These are phyloP conservation scores for Drosophila anomelani DNA, from an alignment of 2,888 invertebrate genomes.

Conservation along the genomic window DNA sequence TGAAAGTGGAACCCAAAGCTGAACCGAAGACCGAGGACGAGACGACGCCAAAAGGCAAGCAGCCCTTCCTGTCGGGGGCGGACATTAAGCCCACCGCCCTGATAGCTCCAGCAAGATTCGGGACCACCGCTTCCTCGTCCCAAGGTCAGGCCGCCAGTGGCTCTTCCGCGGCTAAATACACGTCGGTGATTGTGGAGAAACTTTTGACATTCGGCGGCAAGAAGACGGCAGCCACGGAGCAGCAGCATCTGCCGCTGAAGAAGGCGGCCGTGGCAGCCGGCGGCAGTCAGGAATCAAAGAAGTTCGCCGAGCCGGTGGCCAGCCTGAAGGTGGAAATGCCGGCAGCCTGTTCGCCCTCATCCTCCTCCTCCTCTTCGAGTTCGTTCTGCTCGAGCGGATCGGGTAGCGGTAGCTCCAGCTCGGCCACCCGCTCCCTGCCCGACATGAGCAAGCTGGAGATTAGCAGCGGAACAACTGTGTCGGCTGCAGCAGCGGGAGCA, in stretches of 20 bases:
- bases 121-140: slow-evolving; percentile 7
- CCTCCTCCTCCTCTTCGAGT: slow-evolving; percentile 79
- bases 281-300: slow-evolving; percentile 43
- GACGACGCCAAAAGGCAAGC: slow-evolving; percentile 30
- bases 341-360: slow-evolving; percentile 73
- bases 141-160: not conserved
- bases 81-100: slow-evolving; percentile 61
- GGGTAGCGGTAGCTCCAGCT: slow-evolving; percentile 63
- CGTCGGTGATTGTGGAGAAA: slow-evolving; percentile 81
- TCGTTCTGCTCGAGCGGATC: slow-evolving; percentile 67
- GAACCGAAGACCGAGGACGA: slow-evolving; percentile 54
- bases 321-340: slow-evolving; percentile 75
- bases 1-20: slow-evolving; percentile 52
- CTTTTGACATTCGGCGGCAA: slow-evolving; percentile 56
- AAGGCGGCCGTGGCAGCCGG: slow-evolving; percentile 38
- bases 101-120: slow-evolving; percentile 68
- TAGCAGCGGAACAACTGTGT: slow-evolving; percentile 62
- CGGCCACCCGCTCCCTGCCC: slow-evolving; percentile 75
- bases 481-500: slow-evolving; percentile 21
- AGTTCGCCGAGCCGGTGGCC: slow-evolving; percentile 71
- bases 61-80: slow-evolving; percentile 31
- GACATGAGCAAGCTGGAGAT: slow-evolving; percentile 82
- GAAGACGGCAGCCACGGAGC: slow-evolving; percentile 18
- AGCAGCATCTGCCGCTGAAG: slow-evolving; percentile 5
- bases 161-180: slow-evolving; percentile 59